These are phyloP conservation scores for Neuroterus valhalla DNA, from an alignment of 1,140 invertebrate genomes.

Conservation along the genomic window DNA sequence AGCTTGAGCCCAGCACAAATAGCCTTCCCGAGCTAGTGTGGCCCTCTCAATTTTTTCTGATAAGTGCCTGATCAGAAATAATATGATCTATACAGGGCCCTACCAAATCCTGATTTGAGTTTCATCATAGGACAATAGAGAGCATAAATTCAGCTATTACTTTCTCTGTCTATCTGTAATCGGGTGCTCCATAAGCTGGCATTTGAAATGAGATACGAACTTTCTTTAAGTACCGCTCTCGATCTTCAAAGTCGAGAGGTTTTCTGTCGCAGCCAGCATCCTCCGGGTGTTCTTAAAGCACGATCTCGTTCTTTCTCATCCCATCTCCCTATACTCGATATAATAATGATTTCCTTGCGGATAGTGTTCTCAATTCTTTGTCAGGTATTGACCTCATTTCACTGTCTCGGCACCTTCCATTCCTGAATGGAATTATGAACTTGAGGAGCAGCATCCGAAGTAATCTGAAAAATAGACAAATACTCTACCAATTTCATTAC, in stretches of 20 bases:
- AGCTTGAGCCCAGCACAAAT: no score
- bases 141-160: not conserved
- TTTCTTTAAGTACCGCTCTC: conserved; percentile 30
- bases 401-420: not conserved
- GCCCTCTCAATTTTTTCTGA: no score
- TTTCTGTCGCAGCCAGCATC: conserved; percentile 26
- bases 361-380: not conserved
- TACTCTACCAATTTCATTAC: no score
- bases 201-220: conserved; percentile 24
- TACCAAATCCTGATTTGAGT: no score
- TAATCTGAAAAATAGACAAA: no score
- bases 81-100: no score
- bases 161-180: not conserved
- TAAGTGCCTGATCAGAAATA: no score
- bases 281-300: conserved; percentile 6
- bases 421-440: no score
- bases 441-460: no score
- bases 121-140: no score
- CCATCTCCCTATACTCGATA: conserved; percentile 5
- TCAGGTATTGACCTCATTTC: not conserved
- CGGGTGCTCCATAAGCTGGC: not conserved
- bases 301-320: conserved; percentile 21
- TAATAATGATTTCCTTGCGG: conserved; percentile 27
- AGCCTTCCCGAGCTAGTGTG: no score
- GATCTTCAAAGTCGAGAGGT: conserved; percentile 18